Evolutionary conservation across 1,140 invertebrate genomes (phyloP).

Genomic region (Popillia japonica): DNA sequence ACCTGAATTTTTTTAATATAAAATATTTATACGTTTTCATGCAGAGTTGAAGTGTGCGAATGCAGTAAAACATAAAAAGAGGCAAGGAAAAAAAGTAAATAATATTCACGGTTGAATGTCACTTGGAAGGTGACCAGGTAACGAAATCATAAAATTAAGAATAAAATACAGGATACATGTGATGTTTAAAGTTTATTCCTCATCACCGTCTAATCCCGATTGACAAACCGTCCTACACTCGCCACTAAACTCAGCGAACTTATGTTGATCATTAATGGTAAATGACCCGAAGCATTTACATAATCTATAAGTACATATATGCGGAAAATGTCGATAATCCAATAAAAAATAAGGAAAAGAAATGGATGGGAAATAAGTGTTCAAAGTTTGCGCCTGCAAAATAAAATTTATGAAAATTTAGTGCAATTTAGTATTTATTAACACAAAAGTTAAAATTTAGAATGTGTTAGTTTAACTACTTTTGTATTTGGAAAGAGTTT

Average conservation of each 20-base stretch:
- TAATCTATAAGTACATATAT: conserved; percentile 12
- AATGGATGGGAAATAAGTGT: background rate
- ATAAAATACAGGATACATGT: conserved; percentile 28
- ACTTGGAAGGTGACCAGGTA: conserved; percentile 18
- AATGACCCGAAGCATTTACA: conserved; percentile 21
- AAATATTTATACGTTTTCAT: conserved; percentile 22
- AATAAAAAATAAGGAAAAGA: background rate
- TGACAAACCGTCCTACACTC: conserved; percentile 17
- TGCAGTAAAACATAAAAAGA: background rate
- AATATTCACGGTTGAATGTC: background rate
- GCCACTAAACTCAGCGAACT: conserved; percentile 30
- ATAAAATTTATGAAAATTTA: no score
- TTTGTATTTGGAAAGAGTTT: no score
- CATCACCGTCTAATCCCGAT: conserved; percentile 29
- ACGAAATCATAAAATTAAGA: conserved; percentile 33
- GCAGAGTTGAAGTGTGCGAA: background rate
- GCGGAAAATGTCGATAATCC: conserved; percentile 23
- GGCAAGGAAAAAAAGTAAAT: conserved; percentile 16
- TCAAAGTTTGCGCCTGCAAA: no score
- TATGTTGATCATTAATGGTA: conserved; percentile 27
- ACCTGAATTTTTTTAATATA: conserved; percentile 18
- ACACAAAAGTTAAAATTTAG: no score
- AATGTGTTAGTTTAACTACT: no score
- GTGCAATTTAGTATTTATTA: no score
- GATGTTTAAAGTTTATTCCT: conserved; percentile 27